These are phyloP conservation scores for Callyntrura guangdongensis DNA, from an alignment of 2,888 invertebrate species.

Conservation along the genomic window DNA sequence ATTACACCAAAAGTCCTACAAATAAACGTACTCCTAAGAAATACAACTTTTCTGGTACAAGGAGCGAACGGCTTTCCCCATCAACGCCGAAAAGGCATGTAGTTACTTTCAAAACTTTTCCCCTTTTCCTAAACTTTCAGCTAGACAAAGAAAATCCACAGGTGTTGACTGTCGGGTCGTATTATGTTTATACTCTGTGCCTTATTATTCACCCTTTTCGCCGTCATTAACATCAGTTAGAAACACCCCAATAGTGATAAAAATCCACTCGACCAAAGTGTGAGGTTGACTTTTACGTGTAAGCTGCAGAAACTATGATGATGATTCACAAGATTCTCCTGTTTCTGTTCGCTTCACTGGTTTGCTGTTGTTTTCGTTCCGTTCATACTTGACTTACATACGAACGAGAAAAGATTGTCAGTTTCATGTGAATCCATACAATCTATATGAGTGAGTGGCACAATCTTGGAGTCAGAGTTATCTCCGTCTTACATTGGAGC, in stretches of 20 bases:
- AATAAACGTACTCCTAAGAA: background rate
- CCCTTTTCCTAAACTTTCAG: constrained; percentile 26
- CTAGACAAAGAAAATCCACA: constrained; percentile 68
- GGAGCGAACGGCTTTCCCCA: constrained; percentile 14
- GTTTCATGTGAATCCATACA: too few relatives aligned
- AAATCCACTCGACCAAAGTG: background rate
- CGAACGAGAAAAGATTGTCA: too few relatives aligned
- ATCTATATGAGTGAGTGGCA: too few relatives aligned
- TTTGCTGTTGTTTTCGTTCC: too few relatives aligned
- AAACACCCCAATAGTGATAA: background rate
- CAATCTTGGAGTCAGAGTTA: too few relatives aligned
- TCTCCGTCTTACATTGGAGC: too few relatives aligned
- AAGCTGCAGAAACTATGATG: too few relatives aligned
- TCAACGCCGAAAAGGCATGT: background rate
- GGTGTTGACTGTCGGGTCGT: constrained; percentile 61
- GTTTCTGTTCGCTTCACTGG: background rate
- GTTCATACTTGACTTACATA: too few relatives aligned
- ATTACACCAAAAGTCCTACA: background rate
- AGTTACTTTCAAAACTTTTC: constrained; percentile 19
- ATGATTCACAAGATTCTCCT: background rate
- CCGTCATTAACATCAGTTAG: background rate
- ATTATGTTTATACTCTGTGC: background rate
- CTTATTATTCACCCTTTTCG: background rate
- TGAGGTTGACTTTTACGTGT: background rate
- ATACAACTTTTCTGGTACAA: background rate